phyloP scores from a whole-genome alignment of 2,797 vertebrate genomes.

The Valencia hispanica region DNA sequence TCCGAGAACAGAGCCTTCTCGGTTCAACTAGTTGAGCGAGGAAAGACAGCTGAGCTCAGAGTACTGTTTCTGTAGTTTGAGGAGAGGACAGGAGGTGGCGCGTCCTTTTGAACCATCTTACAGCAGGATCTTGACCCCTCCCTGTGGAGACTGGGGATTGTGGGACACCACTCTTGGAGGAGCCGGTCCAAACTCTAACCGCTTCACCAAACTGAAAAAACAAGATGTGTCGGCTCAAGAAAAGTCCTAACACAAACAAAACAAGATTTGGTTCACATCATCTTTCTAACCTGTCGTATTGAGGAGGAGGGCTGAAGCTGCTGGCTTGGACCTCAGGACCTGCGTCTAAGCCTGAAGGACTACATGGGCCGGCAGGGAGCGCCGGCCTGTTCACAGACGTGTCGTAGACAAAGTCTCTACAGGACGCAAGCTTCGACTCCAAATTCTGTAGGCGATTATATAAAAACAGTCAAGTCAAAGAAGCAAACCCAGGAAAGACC shows the following conservation, averaged over 20 bases:
- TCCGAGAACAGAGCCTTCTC: constrained; percentile 23
- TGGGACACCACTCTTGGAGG: constrained; percentile 77
- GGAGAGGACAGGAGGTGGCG: neutral
- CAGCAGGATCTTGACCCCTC: constrained; percentile 93
- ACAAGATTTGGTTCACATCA: neutral
- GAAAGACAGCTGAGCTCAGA: constrained; percentile 49
- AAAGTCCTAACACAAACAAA: neutral
- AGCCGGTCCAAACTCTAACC: constrained; percentile 88
- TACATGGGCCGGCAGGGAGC: constrained; percentile 62
- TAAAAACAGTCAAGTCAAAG: neutral
- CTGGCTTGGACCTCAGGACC: constrained; percentile 77
- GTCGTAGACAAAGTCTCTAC: constrained; percentile 92
- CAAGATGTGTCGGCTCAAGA: constrained; percentile 23
- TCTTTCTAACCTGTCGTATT: constrained; percentile 86
- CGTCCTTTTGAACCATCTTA: constrained; percentile 69
- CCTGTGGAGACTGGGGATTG: constrained; percentile 84
- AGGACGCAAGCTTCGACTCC: constrained; percentile 96
- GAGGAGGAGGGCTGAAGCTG: constrained; percentile 76
- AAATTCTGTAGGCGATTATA: constrained; percentile 84
- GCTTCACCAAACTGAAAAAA: constrained; percentile 88
- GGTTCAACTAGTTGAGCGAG: constrained; percentile 37
- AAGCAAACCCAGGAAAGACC: neutral
- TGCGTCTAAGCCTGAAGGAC: constrained; percentile 79
- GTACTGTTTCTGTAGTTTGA: constrained; percentile 37
- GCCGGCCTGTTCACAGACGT: constrained; percentile 81